Percentiles rank a stretch among this genome's conserved stretches.
phyloP scores from a whole-genome alignment of 2,888 invertebrate genomes.

The Bellardia pandia region DNA sequence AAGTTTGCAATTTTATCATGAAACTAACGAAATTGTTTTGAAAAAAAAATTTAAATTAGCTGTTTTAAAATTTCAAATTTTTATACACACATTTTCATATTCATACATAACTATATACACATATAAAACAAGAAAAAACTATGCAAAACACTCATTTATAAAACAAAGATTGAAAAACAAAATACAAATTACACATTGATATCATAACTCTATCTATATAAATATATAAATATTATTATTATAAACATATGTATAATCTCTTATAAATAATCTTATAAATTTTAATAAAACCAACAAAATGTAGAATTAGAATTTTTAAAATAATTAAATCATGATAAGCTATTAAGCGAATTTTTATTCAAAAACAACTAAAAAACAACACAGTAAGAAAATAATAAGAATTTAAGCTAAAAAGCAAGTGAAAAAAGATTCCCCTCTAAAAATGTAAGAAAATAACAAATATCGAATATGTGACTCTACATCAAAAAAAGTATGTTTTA shows the following conservation, averaged over 20 bases:
- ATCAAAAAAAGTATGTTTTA: conserved; percentile 41
- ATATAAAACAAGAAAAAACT: conserved; percentile 10
- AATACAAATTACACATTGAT: conserved; percentile 53
- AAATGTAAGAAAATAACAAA: conserved; percentile 24
- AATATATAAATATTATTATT: conserved; percentile 70
- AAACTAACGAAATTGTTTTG: conserved; percentile 27
- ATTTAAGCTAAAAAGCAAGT: conserved; percentile 21
- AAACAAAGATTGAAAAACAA: conserved; percentile 18
- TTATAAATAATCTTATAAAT: conserved; percentile 67
- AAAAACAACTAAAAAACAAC: conserved; percentile 18
- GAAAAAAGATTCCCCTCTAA: conserved; percentile 31
- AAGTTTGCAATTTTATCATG: not conserved
- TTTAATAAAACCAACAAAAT: conserved; percentile 59
- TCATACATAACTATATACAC: conserved; percentile 17
- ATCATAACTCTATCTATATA: conserved; percentile 68
- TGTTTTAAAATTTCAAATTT: conserved; percentile 52
- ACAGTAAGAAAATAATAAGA: conserved; percentile 12
- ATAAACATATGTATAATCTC: conserved; percentile 61
- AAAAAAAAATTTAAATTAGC: conserved; percentile 9
- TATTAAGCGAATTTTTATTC: conserved; percentile 55
- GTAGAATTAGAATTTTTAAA: conserved; percentile 57
- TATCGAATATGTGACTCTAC: conserved; percentile 61
- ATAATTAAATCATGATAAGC: conserved; percentile 44
- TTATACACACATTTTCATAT: conserved; percentile 39
- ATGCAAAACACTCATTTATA: conserved; percentile 39